Percentiles rank a stretch among this genome's conserved stretches.
phyloP scores from a whole-genome alignment of 2,113 vertebrate genomes.

The Hirundichthys speculiger region DNA sequence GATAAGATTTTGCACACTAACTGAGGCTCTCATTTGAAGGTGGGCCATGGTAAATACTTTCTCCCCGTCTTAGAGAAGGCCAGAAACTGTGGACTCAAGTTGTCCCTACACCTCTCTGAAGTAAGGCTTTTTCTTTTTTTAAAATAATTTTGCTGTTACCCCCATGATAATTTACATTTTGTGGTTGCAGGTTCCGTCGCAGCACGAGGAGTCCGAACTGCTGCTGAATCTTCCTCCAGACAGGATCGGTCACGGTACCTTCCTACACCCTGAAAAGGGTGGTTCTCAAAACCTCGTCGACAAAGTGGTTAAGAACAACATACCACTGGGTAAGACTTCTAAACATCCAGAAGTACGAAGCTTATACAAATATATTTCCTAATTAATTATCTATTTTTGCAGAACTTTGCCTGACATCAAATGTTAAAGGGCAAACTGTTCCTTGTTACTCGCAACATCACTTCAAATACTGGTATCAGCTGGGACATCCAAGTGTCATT shows the following conservation, averaged over 20 bases:
- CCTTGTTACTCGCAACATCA: conserved; percentile 89
- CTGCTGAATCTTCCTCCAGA: conserved; percentile 86
- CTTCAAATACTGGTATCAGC: conserved; percentile 92
- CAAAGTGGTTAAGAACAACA: conserved; percentile 83
- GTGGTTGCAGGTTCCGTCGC: conserved; percentile 85
- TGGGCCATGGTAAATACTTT: conserved; percentile 87
- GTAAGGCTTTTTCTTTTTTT: conserved; percentile 69
- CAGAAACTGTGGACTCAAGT: conserved; percentile 88
- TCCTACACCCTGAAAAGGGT: conserved; percentile 82
- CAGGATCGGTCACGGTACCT: conserved; percentile 96
- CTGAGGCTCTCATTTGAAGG: conserved; percentile 74
- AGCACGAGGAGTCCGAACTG: conserved; percentile 88
- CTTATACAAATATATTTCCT: neutral
- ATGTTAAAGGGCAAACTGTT: conserved; percentile 92
- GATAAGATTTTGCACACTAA: neutral
- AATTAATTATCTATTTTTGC: conserved; percentile 1
- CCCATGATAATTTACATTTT: neutral
- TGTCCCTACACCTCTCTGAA: conserved; percentile 94
- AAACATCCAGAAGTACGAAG: no score
- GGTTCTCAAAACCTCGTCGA: conserved; percentile 86
- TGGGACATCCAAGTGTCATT: conserved; percentile 89
- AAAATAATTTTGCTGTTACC: neutral
- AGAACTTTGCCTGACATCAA: conserved; percentile 97
- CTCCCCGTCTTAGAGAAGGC: conserved; percentile 89
- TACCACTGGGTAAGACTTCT: conserved; percentile 87